Percentiles rank a stretch among this genome's conserved stretches.
Evolutionary conservation across 2,113 vertebrate species (phyloP).

Genomic region (Poicephalus gulielmi): DNA sequence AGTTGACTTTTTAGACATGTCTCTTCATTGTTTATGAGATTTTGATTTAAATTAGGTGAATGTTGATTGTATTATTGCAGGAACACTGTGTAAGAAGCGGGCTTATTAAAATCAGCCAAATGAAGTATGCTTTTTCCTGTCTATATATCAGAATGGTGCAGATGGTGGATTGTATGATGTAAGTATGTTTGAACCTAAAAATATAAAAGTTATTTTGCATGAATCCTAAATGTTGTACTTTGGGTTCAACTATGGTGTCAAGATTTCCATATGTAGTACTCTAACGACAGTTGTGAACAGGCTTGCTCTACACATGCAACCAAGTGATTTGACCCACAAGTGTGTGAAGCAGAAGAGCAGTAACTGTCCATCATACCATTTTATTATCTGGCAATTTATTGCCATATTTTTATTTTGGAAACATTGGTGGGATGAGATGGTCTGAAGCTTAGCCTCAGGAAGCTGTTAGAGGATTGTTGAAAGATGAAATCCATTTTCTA

Average conservation of each 20-base stretch:
- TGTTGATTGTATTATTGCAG: slow-evolving; percentile 63
- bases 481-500: neutral
- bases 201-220: neutral
- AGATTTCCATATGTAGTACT: neutral
- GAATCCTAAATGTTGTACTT: neutral
- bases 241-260: neutral
- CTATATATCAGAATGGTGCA: slow-evolving; percentile 70
- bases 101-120: slow-evolving; percentile 82
- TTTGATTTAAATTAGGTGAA: neutral
- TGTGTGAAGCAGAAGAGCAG: neutral
- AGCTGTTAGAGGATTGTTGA: neutral
- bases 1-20: neutral
- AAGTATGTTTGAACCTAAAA: slow-evolving; percentile 56
- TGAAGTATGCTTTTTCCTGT: slow-evolving; percentile 74
- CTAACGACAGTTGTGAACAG: neutral
- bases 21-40: neutral
- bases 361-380: neutral
- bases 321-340: neutral
- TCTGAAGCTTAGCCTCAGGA: neutral
- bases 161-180: slow-evolving; percentile 56
- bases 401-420: neutral
- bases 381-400: neutral
- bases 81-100: slow-evolving; percentile 73
- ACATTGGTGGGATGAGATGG: neutral
- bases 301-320: neutral